Conservation (phyloP, 2,113 vertebrate species). For the Brachyhypopomus gauderio region DNA sequence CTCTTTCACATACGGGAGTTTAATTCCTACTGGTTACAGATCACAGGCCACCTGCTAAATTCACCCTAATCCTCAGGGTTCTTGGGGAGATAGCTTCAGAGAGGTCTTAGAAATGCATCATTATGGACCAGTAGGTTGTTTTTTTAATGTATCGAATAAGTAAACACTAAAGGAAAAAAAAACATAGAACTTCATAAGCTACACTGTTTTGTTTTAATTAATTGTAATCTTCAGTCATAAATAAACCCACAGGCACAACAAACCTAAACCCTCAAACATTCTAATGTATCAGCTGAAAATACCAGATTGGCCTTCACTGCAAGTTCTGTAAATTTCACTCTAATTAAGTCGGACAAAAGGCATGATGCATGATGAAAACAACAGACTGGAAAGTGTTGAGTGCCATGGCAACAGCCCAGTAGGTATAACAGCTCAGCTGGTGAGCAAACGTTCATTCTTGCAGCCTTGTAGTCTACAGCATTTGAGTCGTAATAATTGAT, state of each 20-base stretch:
- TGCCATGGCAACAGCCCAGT: slow-evolving; percentile 68
- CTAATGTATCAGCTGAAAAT: not conserved
- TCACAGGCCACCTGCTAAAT: not conserved
- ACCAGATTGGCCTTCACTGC: slow-evolving; percentile 35
- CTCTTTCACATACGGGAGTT: slow-evolving; percentile 57
- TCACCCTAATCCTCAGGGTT: not conserved
- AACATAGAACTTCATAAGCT: too few species aligned
- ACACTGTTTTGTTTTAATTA: not conserved
- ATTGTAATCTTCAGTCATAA: not conserved
- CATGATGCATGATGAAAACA: slow-evolving; percentile 52
- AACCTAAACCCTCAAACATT: too few species aligned
- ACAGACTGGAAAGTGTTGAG: slow-evolving; percentile 58
- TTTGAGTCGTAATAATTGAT: slow-evolving; percentile 48
- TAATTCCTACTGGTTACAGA: slow-evolving; percentile 6
- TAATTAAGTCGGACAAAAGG: slow-evolving; percentile 46
- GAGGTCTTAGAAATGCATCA: not conserved
- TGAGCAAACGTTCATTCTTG: slow-evolving; percentile 56
- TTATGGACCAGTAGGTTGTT: not conserved
- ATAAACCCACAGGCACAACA: not conserved
- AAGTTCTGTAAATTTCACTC: slow-evolving; percentile 27
- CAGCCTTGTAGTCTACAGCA: slow-evolving; percentile 46
- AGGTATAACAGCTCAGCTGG: slow-evolving; percentile 65
- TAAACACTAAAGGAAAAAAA: not conserved
- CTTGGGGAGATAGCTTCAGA: not conserved
- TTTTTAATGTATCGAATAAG: not conserved